These are phyloP conservation scores for Drosophila saltans DNA, from an alignment of 1,140 invertebrate genomes.

Conservation along the genomic window DNA sequence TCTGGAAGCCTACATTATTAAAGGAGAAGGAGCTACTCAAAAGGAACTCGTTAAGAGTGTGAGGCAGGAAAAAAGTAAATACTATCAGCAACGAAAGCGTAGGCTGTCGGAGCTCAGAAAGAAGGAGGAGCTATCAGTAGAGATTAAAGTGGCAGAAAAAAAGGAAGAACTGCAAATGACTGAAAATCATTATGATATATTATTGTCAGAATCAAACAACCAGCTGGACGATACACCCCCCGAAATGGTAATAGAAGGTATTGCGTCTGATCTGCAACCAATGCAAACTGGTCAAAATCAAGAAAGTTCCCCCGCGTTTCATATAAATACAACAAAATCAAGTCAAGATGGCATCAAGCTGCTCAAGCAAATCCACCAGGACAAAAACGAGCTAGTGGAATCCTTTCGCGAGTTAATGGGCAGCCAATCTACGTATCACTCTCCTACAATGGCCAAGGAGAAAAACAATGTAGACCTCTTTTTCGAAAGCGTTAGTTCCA, in stretches of 20 bases:
- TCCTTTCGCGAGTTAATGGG: slow-evolving; percentile 76
- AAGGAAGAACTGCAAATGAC: neutral
- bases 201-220: neutral
- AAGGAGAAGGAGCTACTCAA: slow-evolving; percentile 64
- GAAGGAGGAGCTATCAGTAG: neutral
- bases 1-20: slow-evolving; percentile 62
- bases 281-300: neutral
- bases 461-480: slow-evolving; percentile 79
- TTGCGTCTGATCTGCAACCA: neutral
- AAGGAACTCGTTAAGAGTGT: slow-evolving; percentile 57
- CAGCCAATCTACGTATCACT: slow-evolving; percentile 34
- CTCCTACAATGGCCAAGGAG: slow-evolving; percentile 37
- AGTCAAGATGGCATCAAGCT: slow-evolving; percentile 73
- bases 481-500: slow-evolving; percentile 79
- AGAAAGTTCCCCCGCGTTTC: neutral
- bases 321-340: slow-evolving; percentile 2
- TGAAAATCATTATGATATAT: neutral
- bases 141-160: neutral
- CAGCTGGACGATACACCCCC: neutral
- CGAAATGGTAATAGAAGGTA: neutral
- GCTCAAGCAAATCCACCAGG: slow-evolving; percentile 78
- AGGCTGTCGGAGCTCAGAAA: slow-evolving; percentile 8
- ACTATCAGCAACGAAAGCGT: slow-evolving; percentile 66
- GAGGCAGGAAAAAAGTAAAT: slow-evolving; percentile 73
- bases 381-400: slow-evolving; percentile 78